Conservation (phyloP, 2,888 invertebrate species). For the Protophormia terraenovae region DNA sequence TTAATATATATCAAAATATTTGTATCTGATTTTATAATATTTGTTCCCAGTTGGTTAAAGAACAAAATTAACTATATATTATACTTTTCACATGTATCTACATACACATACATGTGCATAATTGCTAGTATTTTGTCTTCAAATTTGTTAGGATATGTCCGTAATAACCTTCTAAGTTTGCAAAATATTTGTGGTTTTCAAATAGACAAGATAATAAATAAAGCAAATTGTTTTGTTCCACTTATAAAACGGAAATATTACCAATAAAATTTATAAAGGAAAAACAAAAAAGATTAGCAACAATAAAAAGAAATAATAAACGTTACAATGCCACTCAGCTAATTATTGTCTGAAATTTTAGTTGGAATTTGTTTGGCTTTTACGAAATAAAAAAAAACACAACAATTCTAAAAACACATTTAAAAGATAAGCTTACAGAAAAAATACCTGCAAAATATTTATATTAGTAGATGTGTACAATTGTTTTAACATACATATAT, state of each 20-base stretch:
- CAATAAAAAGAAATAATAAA: background rate
- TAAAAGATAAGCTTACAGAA: too few relatives aligned
- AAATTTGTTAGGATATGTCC: background rate
- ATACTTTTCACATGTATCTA: too few relatives aligned
- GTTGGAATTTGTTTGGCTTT: background rate
- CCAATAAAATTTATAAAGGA: conserved; percentile 9
- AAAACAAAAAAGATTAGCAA: background rate
- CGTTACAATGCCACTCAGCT: conserved; percentile 7
- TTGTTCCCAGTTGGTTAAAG: too few relatives aligned
- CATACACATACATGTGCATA: too few relatives aligned
- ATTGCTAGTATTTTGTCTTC: background rate
- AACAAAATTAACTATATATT: too few relatives aligned
- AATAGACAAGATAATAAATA: background rate
- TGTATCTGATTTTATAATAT: too few relatives aligned
- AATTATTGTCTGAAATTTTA: background rate
- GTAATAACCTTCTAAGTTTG: background rate
- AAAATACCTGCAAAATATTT: too few relatives aligned
- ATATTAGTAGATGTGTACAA: too few relatives aligned
- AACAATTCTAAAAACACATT: too few relatives aligned
- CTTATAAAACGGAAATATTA: conserved; percentile 25
- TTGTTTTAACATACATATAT: background rate
- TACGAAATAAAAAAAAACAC: background rate
- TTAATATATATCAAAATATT: too few relatives aligned
- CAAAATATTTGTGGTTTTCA: background rate
- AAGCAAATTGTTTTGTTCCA: conserved; percentile 20